Evolutionary conservation across 2,888 invertebrate species (phyloP).

Genomic region (Galerucella calmariensis): DNA sequence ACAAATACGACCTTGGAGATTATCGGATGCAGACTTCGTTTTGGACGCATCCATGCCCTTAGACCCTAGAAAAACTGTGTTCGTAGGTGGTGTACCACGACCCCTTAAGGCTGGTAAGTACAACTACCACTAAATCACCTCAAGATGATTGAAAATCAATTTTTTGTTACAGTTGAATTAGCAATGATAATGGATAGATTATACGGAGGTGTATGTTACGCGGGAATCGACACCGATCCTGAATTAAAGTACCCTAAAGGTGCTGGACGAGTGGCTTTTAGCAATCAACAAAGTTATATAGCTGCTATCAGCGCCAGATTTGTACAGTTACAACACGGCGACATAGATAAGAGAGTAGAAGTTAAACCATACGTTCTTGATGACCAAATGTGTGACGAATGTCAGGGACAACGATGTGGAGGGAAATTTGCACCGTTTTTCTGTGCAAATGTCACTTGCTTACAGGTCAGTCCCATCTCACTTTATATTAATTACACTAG

Average conservation of each 20-base stretch:
- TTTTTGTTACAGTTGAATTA: slow-evolving; percentile 79
- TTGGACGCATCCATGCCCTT: slow-evolving; percentile 96
- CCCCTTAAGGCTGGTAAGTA: slow-evolving; percentile 91
- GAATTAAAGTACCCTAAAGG: slow-evolving; percentile 99
- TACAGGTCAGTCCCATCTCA: slow-evolving; percentile 77
- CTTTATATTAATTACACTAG: not conserved
- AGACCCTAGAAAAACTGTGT: slow-evolving; percentile 98
- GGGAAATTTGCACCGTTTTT: slow-evolving; percentile 99
- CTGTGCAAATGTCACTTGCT: slow-evolving; percentile 98
- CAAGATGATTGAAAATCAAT: not conserved
- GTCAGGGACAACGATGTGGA: slow-evolving; percentile 96
- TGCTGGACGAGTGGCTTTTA: slow-evolving; percentile 97
- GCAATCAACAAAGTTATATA: slow-evolving; percentile 98
- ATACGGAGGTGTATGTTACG: slow-evolving; percentile 99
- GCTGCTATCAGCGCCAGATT: slow-evolving; percentile 98
- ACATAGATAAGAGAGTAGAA: slow-evolving; percentile 96
- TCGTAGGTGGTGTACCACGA: slow-evolving; percentile 99
- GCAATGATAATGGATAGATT: slow-evolving; percentile 99
- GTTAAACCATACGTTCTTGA: slow-evolving; percentile 99
- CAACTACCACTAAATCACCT: not conserved
- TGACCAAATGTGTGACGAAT: slow-evolving; percentile 99
- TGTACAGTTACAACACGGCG: slow-evolving; percentile 97
- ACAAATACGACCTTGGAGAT: slow-evolving; percentile 96
- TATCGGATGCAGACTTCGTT: slow-evolving; percentile 97
- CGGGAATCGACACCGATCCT: slow-evolving; percentile 99